Conservation (phyloP, 2,113 vertebrate species). For the Pogonocichla stellata region DNA sequence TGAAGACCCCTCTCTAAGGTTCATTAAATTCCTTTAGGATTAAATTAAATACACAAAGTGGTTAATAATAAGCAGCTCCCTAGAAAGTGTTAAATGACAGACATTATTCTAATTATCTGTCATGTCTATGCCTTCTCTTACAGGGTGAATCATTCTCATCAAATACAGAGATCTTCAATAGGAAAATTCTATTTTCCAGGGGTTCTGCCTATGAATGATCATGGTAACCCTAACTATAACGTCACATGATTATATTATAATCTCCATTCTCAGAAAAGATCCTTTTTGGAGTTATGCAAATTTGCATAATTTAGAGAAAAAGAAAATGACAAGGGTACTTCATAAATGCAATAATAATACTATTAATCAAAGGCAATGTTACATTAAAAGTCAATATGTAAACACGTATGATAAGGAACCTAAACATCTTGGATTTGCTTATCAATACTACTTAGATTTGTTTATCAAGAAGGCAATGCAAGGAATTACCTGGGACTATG, state of each 20-base stretch:
- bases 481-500: background rate
- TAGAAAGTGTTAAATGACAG: background rate
- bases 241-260: background rate
- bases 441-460: background rate
- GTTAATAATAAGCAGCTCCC: slow-evolving; percentile 31
- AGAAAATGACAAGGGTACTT: background rate
- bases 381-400: background rate
- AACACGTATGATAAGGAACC: background rate
- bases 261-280: background rate
- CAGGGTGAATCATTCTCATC: background rate
- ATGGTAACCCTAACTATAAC: background rate
- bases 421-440: background rate
- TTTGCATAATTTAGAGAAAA: background rate
- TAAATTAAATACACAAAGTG: slow-evolving; percentile 52
- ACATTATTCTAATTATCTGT: background rate
- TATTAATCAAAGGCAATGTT: background rate
- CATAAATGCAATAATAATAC: background rate
- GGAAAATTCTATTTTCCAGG: background rate
- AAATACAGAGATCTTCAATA: background rate
- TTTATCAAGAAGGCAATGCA: background rate
- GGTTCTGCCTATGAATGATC: background rate
- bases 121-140: background rate
- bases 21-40: slow-evolving; percentile 60
- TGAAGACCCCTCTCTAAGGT: slow-evolving; percentile 30
- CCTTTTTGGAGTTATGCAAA: background rate